Base-by-base conservation (phyloP, 2,797 vertebrate species). In the Strix occidentalis region DNA sequence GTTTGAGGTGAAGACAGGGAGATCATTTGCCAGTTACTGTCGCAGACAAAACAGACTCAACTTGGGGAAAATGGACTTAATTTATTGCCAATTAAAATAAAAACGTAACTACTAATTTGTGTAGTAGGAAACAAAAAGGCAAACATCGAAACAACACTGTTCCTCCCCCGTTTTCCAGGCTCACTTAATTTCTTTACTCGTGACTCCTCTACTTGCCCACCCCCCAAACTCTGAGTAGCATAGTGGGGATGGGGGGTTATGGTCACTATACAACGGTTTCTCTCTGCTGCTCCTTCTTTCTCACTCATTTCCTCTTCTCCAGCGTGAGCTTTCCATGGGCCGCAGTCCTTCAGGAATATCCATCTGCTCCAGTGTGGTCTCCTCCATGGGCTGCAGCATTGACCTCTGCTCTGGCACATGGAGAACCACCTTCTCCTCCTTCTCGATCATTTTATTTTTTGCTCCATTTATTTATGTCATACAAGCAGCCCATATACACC, bases 201-300 rank as follows among this genome's bases (percentile, higher is more conserved):
- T 2, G 2, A 9, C 11, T 57, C 7, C 20, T 70, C 45, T 39
- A 9, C 11, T 53, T 37, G 35, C 6, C 10, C 6, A 50, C 9
- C 12, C 17, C 16, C 26, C 4, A 6, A 51, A 9, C 14, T 7
- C 10, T 0, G 4, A 68, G 9, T 1, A 43, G 24, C 1, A 0
- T 6, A 19, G 15, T n/a, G 33, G 3, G 26, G 4, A 31, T 33
- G 33, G 11, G 10, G 6, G 9, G 2, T 37, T 69, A 29, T 2
- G 12, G 24, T 45, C 25, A 15, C 16, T 17, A 17, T 39, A 31
- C 31, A n/a, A 1, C 5, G 6, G 11, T 16, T 77, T 77, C 9
- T 61, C 18, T 53, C 26, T 58, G 71, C 26, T 41, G 8, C 9
- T 71, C 3, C 10, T 81, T 48, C 28, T n/a, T 70, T 39, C 37